Evolutionary conservation across 2,113 vertebrate species (phyloP), one percentile per base, ranked within the genome.

Genomic region (Heloderma charlesbogerti): DNA sequence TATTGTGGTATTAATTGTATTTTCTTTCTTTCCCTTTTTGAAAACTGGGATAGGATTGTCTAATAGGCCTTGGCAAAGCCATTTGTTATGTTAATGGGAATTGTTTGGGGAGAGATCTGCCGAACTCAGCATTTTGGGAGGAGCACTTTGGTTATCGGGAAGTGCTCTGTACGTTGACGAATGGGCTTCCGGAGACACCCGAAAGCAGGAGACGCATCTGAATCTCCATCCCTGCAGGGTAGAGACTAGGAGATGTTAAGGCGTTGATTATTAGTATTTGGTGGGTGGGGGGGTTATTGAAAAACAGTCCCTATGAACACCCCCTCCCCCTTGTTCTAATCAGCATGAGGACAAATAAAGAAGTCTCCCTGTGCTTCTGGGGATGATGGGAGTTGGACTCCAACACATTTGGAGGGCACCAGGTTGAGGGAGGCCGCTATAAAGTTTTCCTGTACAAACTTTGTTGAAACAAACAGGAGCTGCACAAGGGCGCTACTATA

Each of bases 11-110:
- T 95, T 90, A 85, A 92, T 92, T 92, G 95, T 13, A 37, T 57
- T 91, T 92, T 91, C 77, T 92, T 91, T 86, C 90, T 86, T 84
- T 71, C 43, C 27, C 34, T 71, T 43, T 22, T 37, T 3, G 48
- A 13, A 66, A 89, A 90, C 88, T 91, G 27, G n/a, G n/a, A 4
- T 95, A 92, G 86, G 92, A 90, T 93, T 94, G 93, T 94, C 93
- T 95, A 94, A 94, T 94, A 94, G 95, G 91, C 0, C 63, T 90
- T 94, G 89, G 92, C 91, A 84, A 91, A 95, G 94, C 94, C 93
- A 95, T 95, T 96, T 96, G 95, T 96, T 94, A 94, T 93, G 95
- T 94, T 95, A 96, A 95, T 96, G 94, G 94, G 93, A 95, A 94
- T 95, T 93, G 90, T 94, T 94, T 94, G 91, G 92, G 93, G 91